Percentiles rank a stretch among this genome's conserved stretches.
Evolutionary conservation across 2,113 vertebrate genomes (phyloP).

Genomic region (Aramus guarauna): DNA sequence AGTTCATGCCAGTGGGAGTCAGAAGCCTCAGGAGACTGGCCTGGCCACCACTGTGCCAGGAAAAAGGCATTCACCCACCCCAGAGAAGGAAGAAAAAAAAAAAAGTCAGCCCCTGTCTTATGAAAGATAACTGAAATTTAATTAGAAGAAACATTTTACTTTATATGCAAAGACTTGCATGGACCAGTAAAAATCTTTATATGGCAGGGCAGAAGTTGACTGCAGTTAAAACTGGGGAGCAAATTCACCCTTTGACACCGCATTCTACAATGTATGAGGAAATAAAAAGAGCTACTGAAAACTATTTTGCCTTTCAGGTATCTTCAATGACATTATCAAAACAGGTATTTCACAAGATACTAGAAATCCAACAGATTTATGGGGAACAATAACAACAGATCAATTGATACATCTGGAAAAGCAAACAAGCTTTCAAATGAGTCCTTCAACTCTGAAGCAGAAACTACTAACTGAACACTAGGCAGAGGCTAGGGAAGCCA

Average conservation of each 20-base stretch:
- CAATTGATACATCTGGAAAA: background rate
- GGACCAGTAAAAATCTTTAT: background rate
- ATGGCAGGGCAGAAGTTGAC: background rate
- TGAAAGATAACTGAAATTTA: background rate
- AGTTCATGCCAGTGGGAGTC: background rate
- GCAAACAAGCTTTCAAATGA: background rate
- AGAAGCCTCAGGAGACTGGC: background rate
- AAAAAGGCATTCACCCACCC: background rate
- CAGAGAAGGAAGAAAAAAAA: background rate
- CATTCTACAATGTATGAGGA: background rate
- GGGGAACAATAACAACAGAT: background rate
- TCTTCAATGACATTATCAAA: background rate
- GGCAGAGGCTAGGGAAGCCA: background rate
- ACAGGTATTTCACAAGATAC: background rate
- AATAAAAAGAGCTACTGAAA: background rate
- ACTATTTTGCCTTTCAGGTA: background rate
- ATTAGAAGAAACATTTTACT: background rate
- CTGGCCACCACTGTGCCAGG: background rate
- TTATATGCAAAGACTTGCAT: background rate
- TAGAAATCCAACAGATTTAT: background rate
- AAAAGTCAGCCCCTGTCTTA: background rate
- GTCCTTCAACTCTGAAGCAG: background rate
- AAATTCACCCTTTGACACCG: background rate
- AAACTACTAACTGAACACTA: background rate
- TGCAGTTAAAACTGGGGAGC: background rate